Conservation (phyloP, 2,113 vertebrate species). For the Elaphurus davidianus region DNA sequence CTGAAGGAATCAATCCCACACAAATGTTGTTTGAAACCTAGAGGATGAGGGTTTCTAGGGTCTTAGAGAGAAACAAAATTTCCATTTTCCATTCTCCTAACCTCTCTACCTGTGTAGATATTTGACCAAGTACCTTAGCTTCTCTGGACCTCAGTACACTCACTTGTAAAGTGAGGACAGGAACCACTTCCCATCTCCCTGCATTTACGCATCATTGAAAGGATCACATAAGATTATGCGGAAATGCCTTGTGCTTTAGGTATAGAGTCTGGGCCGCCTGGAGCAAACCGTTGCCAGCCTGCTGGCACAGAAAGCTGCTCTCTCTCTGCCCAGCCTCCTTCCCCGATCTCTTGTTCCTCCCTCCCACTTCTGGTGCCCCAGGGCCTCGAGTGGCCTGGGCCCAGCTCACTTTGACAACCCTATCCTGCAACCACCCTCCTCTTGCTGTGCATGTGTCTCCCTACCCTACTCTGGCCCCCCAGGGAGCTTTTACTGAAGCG, state of each 20-base stretch:
- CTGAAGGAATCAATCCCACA: background rate
- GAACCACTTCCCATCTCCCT: background rate
- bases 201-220: background rate
- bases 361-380: background rate
- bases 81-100: background rate
- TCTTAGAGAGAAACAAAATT: background rate
- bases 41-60: background rate
- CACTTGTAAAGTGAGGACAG: background rate
- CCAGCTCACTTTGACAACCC: background rate
- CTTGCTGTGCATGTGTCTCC: background rate
- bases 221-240: background rate
- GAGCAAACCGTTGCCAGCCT: background rate
- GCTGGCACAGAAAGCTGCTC: background rate
- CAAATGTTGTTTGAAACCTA: background rate
- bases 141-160: background rate
- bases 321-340: background rate
- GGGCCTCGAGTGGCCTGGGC: accelerated
- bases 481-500: background rate
- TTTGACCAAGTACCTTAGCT: background rate
- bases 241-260: background rate
- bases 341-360: accelerated
- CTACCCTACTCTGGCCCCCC: background rate
- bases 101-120: background rate
- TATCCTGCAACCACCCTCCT: background rate
- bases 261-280: background rate